These are phyloP conservation scores for Macrophya annulata DNA, from an alignment of 2,888 invertebrate genomes.

Conservation along the genomic window DNA sequence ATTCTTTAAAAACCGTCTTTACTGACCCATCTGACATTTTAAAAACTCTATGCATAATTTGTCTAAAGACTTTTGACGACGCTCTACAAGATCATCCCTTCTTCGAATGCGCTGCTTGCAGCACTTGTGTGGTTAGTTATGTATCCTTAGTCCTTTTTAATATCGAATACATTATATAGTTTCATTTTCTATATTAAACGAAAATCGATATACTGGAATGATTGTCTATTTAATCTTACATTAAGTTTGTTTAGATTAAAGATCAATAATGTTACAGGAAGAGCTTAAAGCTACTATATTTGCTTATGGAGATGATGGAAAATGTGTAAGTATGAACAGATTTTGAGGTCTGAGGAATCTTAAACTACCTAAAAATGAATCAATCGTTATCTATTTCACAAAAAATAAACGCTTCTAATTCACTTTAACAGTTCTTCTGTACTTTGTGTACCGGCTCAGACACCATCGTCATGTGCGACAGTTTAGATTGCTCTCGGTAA, in stretches of 20 bases:
- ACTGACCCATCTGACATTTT: conserved; percentile 59
- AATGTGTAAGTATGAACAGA: conserved; percentile 71
- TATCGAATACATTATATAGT: not conserved
- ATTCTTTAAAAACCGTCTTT: conserved; percentile 61
- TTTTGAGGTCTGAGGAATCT: not conserved
- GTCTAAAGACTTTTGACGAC: conserved; percentile 63
- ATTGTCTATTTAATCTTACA: not conserved
- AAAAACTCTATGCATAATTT: conserved; percentile 69
- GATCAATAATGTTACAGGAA: conserved; percentile 63
- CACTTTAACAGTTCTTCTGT: conserved; percentile 72
- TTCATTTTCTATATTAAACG: not conserved
- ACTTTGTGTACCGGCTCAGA: conserved; percentile 74
- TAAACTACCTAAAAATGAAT: too few species aligned
- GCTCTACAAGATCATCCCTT: conserved; percentile 72
- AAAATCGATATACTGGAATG: too few species aligned
- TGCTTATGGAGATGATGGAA: conserved; percentile 75
- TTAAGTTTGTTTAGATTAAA: not conserved
- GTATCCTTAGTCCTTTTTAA: not conserved
- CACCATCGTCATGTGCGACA: conserved; percentile 74
- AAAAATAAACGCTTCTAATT: not conserved
- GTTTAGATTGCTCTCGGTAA: conserved; percentile 74
- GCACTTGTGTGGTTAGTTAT: conserved; percentile 72
- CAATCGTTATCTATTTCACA: not conserved
- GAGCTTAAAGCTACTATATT: conserved; percentile 71
- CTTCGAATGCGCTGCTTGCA: conserved; percentile 74